Base-by-base conservation (phyloP, 2,113 vertebrate genomes). In the Colaptes auratus region DNA sequence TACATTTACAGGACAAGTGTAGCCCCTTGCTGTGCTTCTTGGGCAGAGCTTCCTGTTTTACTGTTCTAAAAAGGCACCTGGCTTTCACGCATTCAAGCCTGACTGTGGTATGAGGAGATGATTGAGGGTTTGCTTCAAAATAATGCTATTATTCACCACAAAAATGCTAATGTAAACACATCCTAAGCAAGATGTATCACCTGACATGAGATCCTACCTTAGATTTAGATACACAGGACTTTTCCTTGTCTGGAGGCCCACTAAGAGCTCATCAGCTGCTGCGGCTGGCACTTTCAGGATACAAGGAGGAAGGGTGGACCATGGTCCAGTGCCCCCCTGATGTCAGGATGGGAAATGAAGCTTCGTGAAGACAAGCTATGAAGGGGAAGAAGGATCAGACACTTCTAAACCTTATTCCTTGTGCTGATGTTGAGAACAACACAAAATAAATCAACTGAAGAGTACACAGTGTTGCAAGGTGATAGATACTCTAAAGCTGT, bases 1-100 rank as follows among this genome's bases (percentile, higher is more conserved):
- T 48, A 24, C n/a, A 7, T 35, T 58, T 60, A 28, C 0, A 0
- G 7, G 13, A 50, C 48, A 50, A 23, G n/a, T 71, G 50, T 3
- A 77, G 4, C 5, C 5, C 11, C 13, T 35, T 33, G 12, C 9
- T 7, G 11, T 46, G 3, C 27, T 58, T 50, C 27, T 66, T 77
- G 60, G 39, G 15, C 30, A 92, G 30, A 85, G 10, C 18, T 92
- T 70, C 31, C 25, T 7, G 5, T 21, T 81, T 39, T 36, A 23
- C 8, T 81, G 3, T 89, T 55, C 56, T 66, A 10, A 72, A 16
- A 77, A 44, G 11, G 4, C 30, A 36, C 7, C 24, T 10, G 4
- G 5, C 28, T 75, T 6, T 0, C 13, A 14, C 7, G 35, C 3
- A 3, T 20, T 39, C 18, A 82, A 56, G 19, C 4, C 9, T 4